These are phyloP conservation scores for Bothrops jararaca DNA, from an alignment of 2,113 vertebrate species.

Conservation along the genomic window DNA sequence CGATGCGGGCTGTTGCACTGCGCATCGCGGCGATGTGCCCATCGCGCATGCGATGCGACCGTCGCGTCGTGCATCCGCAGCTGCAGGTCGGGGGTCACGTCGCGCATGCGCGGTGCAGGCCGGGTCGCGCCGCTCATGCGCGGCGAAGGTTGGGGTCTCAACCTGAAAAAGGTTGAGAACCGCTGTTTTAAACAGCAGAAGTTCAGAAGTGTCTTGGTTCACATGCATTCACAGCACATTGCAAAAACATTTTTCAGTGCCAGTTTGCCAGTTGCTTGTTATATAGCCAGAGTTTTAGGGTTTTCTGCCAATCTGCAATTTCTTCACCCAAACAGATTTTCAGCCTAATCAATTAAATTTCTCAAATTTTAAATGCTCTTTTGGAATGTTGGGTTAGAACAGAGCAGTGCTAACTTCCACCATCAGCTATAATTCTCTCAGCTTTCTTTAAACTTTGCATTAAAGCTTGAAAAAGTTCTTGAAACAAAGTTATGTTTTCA, in stretches of 20 bases:
- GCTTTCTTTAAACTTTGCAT: neutral
- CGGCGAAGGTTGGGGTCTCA: no score
- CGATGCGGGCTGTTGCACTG: no score
- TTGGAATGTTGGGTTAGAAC: constrained; percentile 13
- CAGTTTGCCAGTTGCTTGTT: neutral
- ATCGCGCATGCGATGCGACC: no score
- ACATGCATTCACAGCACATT: neutral
- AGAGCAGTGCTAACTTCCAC: neutral
- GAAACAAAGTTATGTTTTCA: neutral
- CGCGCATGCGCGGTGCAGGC: no score
- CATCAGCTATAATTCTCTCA: neutral
- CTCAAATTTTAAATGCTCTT: neutral
- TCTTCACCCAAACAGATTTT: constrained; percentile 41
- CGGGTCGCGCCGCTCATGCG: no score
- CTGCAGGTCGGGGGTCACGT: no score
- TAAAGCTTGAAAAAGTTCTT: neutral
- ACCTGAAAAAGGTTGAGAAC: no score
- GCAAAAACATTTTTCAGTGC: neutral
- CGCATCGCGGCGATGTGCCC: no score
- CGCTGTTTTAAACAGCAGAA: neutral
- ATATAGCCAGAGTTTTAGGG: neutral
- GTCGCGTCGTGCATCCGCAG: no score
- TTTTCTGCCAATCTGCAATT: neutral
- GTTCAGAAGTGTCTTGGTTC: neutral
- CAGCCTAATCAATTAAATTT: constrained; percentile 22